Percentiles rank a stretch among this genome's conserved stretches.
Evolutionary conservation across 2,113 vertebrate species (phyloP).

Genomic region (Maccullochella peelii): DNA sequence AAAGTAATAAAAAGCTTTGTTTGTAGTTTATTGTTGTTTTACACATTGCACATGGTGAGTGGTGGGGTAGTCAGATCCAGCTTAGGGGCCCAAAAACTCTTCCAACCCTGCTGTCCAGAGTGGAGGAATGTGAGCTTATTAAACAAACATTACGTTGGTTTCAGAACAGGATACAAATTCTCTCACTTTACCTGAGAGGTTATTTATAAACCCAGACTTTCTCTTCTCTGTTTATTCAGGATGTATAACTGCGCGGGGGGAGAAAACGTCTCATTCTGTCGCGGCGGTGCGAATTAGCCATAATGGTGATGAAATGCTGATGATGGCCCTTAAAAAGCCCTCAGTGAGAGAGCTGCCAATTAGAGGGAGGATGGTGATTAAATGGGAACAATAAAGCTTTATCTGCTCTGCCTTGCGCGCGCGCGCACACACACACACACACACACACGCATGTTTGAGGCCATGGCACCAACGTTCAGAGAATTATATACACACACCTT

Average conservation of each 20-base stretch:
- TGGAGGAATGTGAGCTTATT: neutral
- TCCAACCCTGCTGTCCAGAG: neutral
- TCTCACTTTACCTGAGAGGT: constrained; percentile 9
- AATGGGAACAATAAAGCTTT: constrained; percentile 37
- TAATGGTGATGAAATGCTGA: constrained; percentile 53
- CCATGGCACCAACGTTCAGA: neutral
- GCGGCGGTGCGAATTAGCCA: neutral
- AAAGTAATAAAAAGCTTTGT: no score
- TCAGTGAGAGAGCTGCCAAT: constrained; percentile 51
- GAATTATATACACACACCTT: neutral
- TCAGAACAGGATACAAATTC: constrained; percentile 5
- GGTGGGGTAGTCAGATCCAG: neutral
- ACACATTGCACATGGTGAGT: neutral
- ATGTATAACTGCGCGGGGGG: neutral
- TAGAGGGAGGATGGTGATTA: constrained; percentile 45
- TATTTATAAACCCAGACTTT: neutral
- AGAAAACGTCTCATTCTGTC: neutral
- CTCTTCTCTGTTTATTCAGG: neutral
- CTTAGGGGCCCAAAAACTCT: no score
- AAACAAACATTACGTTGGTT: neutral
- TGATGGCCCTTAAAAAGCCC: constrained; percentile 45
- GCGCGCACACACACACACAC: constrained; percentile 13
- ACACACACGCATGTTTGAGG: no score
- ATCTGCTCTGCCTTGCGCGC: constrained; percentile 8
- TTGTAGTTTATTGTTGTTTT: neutral